phyloP scores from a whole-genome alignment of 2,113 vertebrate genomes.

The Peromyscus californicus region DNA sequence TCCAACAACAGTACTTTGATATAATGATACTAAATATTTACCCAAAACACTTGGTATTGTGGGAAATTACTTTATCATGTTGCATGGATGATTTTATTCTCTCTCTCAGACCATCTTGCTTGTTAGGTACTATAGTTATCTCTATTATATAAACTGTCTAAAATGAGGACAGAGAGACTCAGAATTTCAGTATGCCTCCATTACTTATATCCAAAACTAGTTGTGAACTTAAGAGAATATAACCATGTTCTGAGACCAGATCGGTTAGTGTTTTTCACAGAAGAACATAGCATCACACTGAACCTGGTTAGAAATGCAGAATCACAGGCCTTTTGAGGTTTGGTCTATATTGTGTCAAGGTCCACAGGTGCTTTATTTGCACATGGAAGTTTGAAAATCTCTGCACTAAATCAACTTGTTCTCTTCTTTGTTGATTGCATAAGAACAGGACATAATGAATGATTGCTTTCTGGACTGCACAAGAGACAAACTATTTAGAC shows the following conservation, averaged over 20 bases:
- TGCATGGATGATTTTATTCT: neutral
- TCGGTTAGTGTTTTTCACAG: neutral
- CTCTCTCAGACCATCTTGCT: neutral
- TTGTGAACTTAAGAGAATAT: neutral
- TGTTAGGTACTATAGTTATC: neutral
- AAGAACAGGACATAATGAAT: slow-evolving; percentile 16
- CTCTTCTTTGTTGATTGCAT: neutral
- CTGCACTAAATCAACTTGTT: slow-evolving; percentile 34
- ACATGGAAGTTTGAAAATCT: neutral
- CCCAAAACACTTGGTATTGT: neutral
- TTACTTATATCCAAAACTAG: neutral
- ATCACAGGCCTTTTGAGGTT: neutral
- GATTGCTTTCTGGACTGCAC: slow-evolving; percentile 9
- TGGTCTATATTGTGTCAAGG: slow-evolving; percentile 13
- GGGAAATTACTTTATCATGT: slow-evolving; percentile 16
- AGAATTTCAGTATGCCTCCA: neutral
- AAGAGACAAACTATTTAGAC: slow-evolving; percentile 33
- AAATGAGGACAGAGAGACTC: neutral
- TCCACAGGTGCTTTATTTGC: neutral
- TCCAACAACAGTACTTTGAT: neutral
- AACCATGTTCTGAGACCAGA: neutral
- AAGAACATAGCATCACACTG: neutral
- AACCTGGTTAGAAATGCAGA: neutral
- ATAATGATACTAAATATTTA: neutral
- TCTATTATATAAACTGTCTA: neutral